phyloP scores from a whole-genome alignment of 1,140 invertebrate species.

The Papilio xuthus region DNA sequence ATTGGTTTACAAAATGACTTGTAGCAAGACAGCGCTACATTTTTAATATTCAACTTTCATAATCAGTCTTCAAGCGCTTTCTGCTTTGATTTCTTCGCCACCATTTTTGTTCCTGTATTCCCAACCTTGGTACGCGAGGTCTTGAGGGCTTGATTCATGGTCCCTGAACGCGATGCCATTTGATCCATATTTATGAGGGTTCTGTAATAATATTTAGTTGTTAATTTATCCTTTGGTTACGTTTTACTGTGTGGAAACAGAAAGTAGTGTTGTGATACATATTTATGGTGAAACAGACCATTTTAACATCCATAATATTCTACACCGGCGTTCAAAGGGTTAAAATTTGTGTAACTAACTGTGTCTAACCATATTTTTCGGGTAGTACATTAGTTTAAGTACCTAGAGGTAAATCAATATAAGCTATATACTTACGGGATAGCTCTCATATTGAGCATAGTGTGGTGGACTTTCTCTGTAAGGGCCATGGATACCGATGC shows the following conservation, averaged over 20 bases:
- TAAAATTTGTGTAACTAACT: no score
- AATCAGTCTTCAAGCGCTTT: constrained; percentile 59
- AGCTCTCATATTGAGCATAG: constrained; percentile 69
- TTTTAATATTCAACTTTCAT: constrained; percentile 40
- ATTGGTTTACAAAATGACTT: constrained; percentile 25
- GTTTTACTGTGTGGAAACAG: no score
- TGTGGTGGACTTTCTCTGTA: constrained; percentile 79
- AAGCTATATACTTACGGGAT: constrained; percentile 59
- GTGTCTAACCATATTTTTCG: no score
- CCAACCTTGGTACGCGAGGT: constrained; percentile 85
- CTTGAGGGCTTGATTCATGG: constrained; percentile 84
- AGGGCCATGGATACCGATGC: constrained; percentile 80
- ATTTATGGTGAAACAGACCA: no score
- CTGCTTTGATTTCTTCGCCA: constrained; percentile 72
- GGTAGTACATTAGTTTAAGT: no score
- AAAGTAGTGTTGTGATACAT: no score
- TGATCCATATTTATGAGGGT: constrained; percentile 76
- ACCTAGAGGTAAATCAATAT: no score
- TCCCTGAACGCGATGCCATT: constrained; percentile 85
- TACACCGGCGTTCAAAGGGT: no score
- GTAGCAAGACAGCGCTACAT: background rate
- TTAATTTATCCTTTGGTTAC: background rate
- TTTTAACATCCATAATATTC: no score
- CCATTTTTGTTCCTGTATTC: constrained; percentile 78
- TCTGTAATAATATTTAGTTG: constrained; percentile 51